Base-by-base conservation (phyloP, 1,140 invertebrate genomes). In the Drosophila murphyi region DNA sequence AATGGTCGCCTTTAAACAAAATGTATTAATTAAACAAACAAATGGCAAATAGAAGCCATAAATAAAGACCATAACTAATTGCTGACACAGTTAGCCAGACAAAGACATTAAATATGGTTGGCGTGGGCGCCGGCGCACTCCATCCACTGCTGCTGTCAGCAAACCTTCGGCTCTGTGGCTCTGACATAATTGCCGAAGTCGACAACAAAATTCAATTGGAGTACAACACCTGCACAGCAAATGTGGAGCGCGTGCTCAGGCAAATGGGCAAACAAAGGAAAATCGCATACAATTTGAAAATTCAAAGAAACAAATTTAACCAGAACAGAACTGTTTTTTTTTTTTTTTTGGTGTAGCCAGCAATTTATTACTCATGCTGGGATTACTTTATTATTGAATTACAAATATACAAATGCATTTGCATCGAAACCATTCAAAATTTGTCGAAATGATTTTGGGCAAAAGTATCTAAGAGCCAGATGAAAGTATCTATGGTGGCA, bases 11-110 rank as follows among this genome's bases (percentile, higher is more conserved):
- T 45, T 43, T 20, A 47, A 55, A 5, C 12, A 37, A 62, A 50
- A 52, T 64, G 54, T 71, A 77, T 88, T 88, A 88, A 87, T 82
- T 87, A 73, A 88, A 80, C 80, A 88, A 79, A 78, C 80, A 75
- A 88, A 88, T 82, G 50, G 78, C 69, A 76, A 82, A 82, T 88
- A 70, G 83, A 60, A 68, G 51, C 70, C 80, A 88, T 88, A 88
- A 88, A 88, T 88, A 88, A 88, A 68, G 73, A 59, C 62, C 77
- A 73, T 54, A 88, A 88, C 83, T 88, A 88, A 88, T 88, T 88
- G 83, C 83, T 88, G 83, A 89, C 83, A 88, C 83, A 87, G 83
- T 87, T 88, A 68, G 76, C 76, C 50, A 79, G 83, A 83, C 83
- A 87, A 87, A 69, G 68, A 81, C 78, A 72, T 64, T 82, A 77